Conservation (phyloP, 2,113 vertebrate genomes). For the Brachypteracias leptosomus region DNA sequence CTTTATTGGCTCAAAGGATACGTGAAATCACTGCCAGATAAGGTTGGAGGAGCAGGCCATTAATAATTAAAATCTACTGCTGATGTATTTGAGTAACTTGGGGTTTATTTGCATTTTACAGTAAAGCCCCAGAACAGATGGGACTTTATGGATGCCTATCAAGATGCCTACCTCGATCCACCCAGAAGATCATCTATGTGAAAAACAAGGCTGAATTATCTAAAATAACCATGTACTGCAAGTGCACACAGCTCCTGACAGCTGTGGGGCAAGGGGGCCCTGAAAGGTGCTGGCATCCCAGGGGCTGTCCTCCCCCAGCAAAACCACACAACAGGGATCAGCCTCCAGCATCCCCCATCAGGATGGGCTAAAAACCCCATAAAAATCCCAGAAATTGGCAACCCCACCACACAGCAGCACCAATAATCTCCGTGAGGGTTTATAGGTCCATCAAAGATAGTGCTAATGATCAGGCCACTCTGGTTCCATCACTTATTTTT, state of each 20-base stretch:
- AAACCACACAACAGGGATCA: background rate
- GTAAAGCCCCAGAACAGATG: background rate
- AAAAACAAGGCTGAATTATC: background rate
- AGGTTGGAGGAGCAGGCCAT: background rate
- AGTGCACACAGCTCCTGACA: background rate
- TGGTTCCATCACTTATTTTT: rapidly evolving
- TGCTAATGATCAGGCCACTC: background rate
- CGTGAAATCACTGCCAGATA: background rate
- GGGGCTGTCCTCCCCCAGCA: too few relatives aligned
- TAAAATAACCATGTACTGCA: background rate
- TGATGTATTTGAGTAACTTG: background rate
- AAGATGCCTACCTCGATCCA: background rate
- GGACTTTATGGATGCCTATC: background rate
- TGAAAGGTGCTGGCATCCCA: rapidly evolving
- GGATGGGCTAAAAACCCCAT: background rate
- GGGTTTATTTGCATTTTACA: background rate
- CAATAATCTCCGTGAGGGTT: rapidly evolving
- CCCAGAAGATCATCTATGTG: background rate
- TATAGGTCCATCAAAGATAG: rapidly evolving
- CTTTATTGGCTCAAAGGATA: background rate
- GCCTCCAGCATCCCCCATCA: background rate
- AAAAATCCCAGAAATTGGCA: background rate
- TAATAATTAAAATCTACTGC: background rate
- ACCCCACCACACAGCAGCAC: background rate
- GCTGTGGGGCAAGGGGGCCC: background rate